Percentiles rank a stretch among this genome's conserved stretches.
Evolutionary conservation across 1,140 invertebrate species (phyloP).

Genomic region (Cepaea nemoralis): DNA sequence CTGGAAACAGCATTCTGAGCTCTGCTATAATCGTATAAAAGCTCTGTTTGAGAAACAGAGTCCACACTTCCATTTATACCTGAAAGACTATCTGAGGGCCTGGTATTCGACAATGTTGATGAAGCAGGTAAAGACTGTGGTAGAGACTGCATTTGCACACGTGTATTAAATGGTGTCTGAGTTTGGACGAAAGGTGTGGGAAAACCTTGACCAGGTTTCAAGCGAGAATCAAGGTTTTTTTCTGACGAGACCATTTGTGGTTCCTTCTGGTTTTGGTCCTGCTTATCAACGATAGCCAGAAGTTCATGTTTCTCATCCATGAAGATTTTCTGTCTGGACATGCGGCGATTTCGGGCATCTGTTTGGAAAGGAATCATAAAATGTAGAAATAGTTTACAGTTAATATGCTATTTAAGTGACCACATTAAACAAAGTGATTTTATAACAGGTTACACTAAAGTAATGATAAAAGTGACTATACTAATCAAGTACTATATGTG

Average conservation of each 20-base stretch:
- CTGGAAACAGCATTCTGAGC: background rate
- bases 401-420: too few species aligned
- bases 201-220: background rate
- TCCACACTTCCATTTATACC: too few species aligned
- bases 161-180: background rate
- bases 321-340: slow-evolving; percentile 84
- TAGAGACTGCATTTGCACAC: background rate
- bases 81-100: background rate
- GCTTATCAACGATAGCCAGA: slow-evolving; percentile 28
- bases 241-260: slow-evolving; percentile 44
- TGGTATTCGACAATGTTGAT: background rate
- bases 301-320: slow-evolving; percentile 80
- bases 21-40: background rate
- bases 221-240: background rate
- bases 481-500: too few species aligned
- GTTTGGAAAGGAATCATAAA: background rate
- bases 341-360: slow-evolving; percentile 74
- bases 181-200: slow-evolving; percentile 14
- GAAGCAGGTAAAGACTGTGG: background rate
- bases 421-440: too few species aligned
- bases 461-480: too few species aligned
- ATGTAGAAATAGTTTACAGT: too few species aligned
- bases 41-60: too few species aligned
- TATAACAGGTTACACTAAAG: too few species aligned
- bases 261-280: slow-evolving; percentile 39